A percentile compares a stretch with the other conserved stretches of the same genome.
phyloP scores from a whole-genome alignment of 1,140 invertebrate genomes.

The Polypedilum vanderplanki region DNA sequence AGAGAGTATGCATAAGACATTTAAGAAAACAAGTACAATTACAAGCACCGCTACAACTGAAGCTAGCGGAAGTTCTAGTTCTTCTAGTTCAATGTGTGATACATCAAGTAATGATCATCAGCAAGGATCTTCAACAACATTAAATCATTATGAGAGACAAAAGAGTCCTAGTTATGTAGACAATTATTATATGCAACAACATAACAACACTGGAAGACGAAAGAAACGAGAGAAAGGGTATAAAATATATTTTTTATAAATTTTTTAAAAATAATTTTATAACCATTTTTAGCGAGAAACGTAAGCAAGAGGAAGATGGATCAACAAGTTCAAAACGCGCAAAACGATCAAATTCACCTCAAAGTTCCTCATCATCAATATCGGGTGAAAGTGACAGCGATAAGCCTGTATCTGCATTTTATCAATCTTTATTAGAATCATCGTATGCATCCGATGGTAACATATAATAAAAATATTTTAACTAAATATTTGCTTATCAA shows the following conservation, averaged over 20 bases:
- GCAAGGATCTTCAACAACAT: not conserved
- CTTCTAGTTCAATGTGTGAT: not conserved
- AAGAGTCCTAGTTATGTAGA: not conserved
- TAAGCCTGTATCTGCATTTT: slow-evolving; percentile 37
- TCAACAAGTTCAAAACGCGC: slow-evolving; percentile 8
- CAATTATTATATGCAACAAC: not conserved
- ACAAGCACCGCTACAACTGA: slow-evolving; percentile 30
- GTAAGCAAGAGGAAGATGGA: not conserved
- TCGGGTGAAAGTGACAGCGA: slow-evolving; percentile 28
- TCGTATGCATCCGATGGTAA: slow-evolving; percentile 42
- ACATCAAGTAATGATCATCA: not conserved
- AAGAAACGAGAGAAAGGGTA: slow-evolving; percentile 14
- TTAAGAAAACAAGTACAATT: slow-evolving; percentile 21
- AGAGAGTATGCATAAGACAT: slow-evolving; percentile 52
- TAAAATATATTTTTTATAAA: not conserved
- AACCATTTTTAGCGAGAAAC: not conserved
- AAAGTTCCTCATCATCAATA: not conserved
- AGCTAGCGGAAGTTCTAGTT: not conserved
- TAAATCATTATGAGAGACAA: not conserved
- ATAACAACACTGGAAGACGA: not conserved
- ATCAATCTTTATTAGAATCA: slow-evolving; percentile 41
- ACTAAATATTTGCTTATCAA: slow-evolving; percentile 23
- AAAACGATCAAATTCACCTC: slow-evolving; percentile 9
- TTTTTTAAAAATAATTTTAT: not conserved
- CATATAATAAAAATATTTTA: not conserved